Evolutionary conservation across 2,888 invertebrate species (phyloP).

Genomic region (Gryllus longicercus): DNA sequence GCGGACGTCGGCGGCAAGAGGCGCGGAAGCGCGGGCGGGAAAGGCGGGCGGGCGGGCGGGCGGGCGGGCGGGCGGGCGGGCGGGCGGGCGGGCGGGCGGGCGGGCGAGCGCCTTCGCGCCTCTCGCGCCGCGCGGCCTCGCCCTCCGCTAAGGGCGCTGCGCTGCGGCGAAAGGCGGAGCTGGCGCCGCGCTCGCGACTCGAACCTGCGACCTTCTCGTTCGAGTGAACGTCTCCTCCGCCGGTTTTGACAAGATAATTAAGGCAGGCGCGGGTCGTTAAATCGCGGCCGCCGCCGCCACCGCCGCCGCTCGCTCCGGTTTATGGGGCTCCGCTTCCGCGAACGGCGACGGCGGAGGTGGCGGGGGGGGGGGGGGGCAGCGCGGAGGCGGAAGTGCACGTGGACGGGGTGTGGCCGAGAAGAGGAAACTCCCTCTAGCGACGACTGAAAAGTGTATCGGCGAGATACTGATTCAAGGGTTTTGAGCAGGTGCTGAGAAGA

Average conservation of each 20-base stretch:
- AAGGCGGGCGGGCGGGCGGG: background rate
- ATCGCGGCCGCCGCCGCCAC: background rate
- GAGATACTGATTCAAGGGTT: no score
- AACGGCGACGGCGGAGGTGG: background rate
- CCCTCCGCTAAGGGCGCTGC: background rate
- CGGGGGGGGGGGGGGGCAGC: background rate
- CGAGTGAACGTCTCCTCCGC: constrained; percentile 1
- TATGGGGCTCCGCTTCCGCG: no score
- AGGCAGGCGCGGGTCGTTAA: background rate
- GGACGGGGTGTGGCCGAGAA: background rate
- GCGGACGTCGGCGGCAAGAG: no score
- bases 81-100: background rate
- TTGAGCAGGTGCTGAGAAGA: no score
- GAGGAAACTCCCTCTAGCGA: no score
- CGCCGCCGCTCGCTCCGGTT: no score
- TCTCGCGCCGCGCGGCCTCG: background rate
- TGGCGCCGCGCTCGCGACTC: background rate
- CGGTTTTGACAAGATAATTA: background rate
- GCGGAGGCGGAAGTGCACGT: background rate
- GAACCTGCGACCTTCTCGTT: background rate
- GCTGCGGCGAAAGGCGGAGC: background rate
- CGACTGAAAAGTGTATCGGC: no score
- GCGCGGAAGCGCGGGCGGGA: no score
- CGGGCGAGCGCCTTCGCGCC: background rate
- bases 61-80: background rate